These are phyloP conservation scores for Polyploca ridens DNA, from an alignment of 2,888 invertebrate species.

Conservation along the genomic window DNA sequence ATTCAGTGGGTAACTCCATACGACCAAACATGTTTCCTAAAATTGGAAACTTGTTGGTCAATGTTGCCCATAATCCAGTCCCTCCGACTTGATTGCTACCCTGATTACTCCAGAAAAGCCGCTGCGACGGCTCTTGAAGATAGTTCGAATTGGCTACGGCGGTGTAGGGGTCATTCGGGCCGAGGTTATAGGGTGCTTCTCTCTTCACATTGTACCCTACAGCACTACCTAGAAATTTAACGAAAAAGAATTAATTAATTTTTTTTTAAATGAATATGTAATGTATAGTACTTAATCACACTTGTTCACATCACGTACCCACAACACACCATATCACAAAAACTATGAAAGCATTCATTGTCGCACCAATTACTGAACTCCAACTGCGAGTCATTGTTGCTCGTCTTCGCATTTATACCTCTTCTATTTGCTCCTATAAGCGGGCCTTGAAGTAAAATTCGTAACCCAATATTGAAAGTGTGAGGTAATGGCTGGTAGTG, in stretches of 20 bases:
- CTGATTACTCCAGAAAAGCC: conserved; percentile 71
- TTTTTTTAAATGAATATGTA: conserved; percentile 14
- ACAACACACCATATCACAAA: conserved; percentile 69
- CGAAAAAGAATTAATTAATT: conserved; percentile 14
- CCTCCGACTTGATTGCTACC: conserved; percentile 78
- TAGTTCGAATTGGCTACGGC: conserved; percentile 55
- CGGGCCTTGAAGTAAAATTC: conserved; percentile 82
- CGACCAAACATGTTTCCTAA: conserved; percentile 74
- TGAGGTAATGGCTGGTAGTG: conserved; percentile 78
- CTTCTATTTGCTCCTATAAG: conserved; percentile 80
- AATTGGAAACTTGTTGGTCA: conserved; percentile 78
- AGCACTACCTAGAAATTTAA: conserved; percentile 65
- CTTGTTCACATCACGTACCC: conserved; percentile 69
- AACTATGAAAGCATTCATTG: conserved; percentile 72
- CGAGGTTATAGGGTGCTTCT: conserved; percentile 66
- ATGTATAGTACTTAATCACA: conserved; percentile 19
- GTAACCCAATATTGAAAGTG: conserved; percentile 83
- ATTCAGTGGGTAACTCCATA: conserved; percentile 65
- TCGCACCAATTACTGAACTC: conserved; percentile 66
- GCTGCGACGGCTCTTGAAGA: conserved; percentile 66
- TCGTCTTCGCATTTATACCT: conserved; percentile 80
- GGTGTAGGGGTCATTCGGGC: conserved; percentile 65
- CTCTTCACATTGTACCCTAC: conserved; percentile 68
- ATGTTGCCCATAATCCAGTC: conserved; percentile 69
- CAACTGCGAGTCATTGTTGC: conserved; percentile 75